Evolutionary conservation across 2,888 invertebrate genomes (phyloP), one percentile per base, ranked within the genome.

Genomic region (Hemaris fuciformis): DNA sequence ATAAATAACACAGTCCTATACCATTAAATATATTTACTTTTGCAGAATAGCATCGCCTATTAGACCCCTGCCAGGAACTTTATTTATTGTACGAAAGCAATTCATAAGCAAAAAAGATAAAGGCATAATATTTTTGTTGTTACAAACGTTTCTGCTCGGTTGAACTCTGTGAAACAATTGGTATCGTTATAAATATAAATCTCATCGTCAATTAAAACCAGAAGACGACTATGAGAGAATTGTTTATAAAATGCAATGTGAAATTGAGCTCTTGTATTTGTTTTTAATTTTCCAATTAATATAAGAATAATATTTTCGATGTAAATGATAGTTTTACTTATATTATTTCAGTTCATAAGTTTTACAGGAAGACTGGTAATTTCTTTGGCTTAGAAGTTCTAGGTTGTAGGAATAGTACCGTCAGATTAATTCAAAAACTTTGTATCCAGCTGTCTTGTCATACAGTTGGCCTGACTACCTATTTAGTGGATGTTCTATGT

Each of bases 161-260:
- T 53, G 10, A 53, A 18, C 18, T 8, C 7, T 15, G n/a, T 31
- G 15, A 8, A 31, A 20, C 31, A 43, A 15, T 27, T 58, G 58
- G 18, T 43, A 58, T 58, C 10, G 27, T 43, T 15, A 64, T 71
- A 65, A 70, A 73, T 67, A 73, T 78, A 73, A 81, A 80, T 80
- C 74, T 73, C 70, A 72, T 66, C 69, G 72, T 75, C 81, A 77
- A 80, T 81, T 83, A 79, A 77, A 80, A 77, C 73, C 73, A 76
- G 76, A 77, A 75, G 75, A 72, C 63, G 66, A 65, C 66, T 63
- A 38, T n/a, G n/a, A 58, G 64, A 66, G 65, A 70, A 77, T 78
- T 77, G 72, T 77, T 78, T 75, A 61, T 67, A 66, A 73, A 80
- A 82, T 80, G 79, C 78, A 67, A 72, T 71, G 63, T 64, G 67